These are phyloP conservation scores for Melipona quadrifasciata DNA, from an alignment of 1,140 invertebrate species.

Conservation along the genomic window DNA sequence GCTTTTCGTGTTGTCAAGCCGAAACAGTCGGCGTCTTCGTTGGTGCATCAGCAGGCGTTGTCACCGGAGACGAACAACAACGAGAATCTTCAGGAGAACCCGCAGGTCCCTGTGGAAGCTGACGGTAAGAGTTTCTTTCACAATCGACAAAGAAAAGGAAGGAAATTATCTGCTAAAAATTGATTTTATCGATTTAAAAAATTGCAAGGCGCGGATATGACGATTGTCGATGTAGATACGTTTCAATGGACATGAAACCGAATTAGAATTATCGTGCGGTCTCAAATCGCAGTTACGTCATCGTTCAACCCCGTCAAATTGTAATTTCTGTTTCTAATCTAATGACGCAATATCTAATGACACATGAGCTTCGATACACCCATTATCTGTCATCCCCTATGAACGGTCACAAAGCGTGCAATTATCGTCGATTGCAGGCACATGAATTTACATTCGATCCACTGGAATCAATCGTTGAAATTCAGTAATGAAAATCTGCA, in stretches of 20 bases:
- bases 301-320: background rate
- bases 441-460: background rate
- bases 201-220: too few relatives aligned
- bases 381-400: constrained; percentile 3
- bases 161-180: too few relatives aligned
- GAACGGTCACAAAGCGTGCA: background rate
- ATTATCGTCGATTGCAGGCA: constrained; percentile 9
- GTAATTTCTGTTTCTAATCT: background rate
- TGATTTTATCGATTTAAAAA: too few relatives aligned
- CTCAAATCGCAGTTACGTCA: constrained; percentile 35
- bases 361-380: background rate
- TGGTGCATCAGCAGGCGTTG: constrained; percentile 69
- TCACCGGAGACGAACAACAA: constrained; percentile 76
- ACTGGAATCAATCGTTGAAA: background rate
- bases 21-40: constrained; percentile 71
- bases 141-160: too few relatives aligned
- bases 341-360: constrained; percentile 5
- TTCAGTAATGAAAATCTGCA: background rate
- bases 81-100: constrained; percentile 73
- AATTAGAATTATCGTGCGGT: constrained; percentile 13
- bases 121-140: constrained; percentile 64
- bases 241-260: background rate
- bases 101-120: constrained; percentile 64
- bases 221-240: too few relatives aligned
- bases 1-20: constrained; percentile 80